phyloP scores from a whole-genome alignment of 64 coral and sea anemone species.

The Actinia equina region DNA sequence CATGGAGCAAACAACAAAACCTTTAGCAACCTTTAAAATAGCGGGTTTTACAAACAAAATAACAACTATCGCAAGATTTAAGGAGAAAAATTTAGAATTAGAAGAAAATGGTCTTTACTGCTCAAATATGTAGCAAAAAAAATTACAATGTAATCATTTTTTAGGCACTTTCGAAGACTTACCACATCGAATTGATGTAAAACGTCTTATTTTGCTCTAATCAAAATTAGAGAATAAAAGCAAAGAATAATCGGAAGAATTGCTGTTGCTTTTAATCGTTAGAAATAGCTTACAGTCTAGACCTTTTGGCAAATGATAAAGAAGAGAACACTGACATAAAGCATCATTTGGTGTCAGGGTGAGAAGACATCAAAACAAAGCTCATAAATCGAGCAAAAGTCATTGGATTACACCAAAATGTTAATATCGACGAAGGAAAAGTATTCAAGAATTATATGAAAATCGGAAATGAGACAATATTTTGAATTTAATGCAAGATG shows the following conservation, averaged over 20 bases:
- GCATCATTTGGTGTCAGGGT: background rate
- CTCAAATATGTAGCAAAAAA: background rate
- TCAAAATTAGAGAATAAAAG: background rate
- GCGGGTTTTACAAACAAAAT: too few relatives aligned
- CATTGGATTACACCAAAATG: background rate
- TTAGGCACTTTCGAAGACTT: background rate
- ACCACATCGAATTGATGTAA: background rate
- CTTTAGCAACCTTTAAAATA: too few relatives aligned
- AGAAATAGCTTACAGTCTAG: background rate
- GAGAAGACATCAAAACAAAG: background rate
- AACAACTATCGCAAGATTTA: too few relatives aligned
- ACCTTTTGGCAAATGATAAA: background rate
- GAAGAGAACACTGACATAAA: background rate
- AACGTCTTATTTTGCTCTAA: background rate
- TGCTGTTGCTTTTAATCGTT: background rate
- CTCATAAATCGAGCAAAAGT: background rate
- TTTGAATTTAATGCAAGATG: conserved; percentile 6
- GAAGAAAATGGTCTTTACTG: too few relatives aligned
- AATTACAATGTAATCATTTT: background rate
- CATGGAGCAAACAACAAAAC: too few relatives aligned
- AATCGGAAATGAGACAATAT: background rate
- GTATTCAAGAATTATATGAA: background rate
- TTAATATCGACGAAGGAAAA: background rate
- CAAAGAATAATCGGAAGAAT: background rate
- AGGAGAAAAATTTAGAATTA: too few relatives aligned